Evolutionary conservation across 2,888 invertebrate species (phyloP).

Genomic region (Pollenia griseotomentosa): DNA sequence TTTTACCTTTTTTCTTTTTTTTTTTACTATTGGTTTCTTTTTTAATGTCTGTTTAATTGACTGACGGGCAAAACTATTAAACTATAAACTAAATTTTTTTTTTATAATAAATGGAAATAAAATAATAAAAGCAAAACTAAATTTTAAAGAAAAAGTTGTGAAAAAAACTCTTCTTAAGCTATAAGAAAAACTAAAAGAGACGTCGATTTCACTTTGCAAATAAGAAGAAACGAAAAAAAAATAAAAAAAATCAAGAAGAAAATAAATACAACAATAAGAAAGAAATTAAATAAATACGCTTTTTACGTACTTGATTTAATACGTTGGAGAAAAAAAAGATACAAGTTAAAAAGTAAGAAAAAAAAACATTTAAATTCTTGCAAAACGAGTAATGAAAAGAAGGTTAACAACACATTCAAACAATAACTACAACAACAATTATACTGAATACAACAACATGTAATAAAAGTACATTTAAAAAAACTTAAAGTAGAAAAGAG

Average conservation of each 20-base stretch:
- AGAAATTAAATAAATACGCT: conserved; percentile 58
- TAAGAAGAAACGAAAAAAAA: conserved; percentile 41
- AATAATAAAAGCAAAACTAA: conserved; percentile 58
- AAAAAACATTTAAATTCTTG: conserved; percentile 63
- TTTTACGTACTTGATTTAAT: conserved; percentile 52
- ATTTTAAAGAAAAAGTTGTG: conserved; percentile 41
- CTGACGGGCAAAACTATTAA: conserved; percentile 65
- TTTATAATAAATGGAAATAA: conserved; percentile 50
- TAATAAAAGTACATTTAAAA: not conserved
- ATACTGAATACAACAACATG: not conserved
- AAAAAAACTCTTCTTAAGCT: conserved; percentile 13
- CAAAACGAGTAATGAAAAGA: conserved; percentile 71
- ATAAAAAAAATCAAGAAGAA: conserved; percentile 30
- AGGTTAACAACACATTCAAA: conserved; percentile 69
- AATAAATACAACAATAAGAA: conserved; percentile 55
- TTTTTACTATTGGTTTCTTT: not conserved
- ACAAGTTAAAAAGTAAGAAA: conserved; percentile 38
- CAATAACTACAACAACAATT: conserved; percentile 40
- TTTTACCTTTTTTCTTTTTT: conserved; percentile 16
- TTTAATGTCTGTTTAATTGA: conserved; percentile 44
- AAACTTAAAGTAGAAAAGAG: conserved; percentile 16
- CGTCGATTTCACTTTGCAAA: conserved; percentile 73
- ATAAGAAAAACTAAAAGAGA: conserved; percentile 47
- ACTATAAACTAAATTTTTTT: conserved; percentile 51
- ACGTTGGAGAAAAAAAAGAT: conserved; percentile 25